Percentiles rank a stretch among this genome's conserved stretches.
Conservation (phyloP, 1,140 invertebrate species). For the Cotesia glomerata region DNA sequence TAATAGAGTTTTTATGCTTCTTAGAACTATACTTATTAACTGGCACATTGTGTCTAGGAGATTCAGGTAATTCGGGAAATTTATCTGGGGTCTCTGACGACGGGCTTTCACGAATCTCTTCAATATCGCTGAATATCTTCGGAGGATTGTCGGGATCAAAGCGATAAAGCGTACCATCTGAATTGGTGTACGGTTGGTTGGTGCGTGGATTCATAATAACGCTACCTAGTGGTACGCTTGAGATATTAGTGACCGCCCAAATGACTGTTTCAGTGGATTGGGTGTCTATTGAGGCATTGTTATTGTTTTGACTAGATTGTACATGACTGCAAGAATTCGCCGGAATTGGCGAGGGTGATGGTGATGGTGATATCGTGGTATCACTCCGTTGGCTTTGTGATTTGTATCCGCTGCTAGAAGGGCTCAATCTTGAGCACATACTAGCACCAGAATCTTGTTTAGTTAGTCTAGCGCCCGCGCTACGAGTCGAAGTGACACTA, state of each 20-base stretch:
- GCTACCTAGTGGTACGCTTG: slow-evolving; percentile 81
- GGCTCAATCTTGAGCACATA: slow-evolving; percentile 75
- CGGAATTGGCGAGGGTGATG: slow-evolving; percentile 71
- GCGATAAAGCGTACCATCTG: slow-evolving; percentile 70
- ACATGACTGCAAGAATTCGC: slow-evolving; percentile 55
- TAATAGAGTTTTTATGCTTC: slow-evolving; percentile 23
- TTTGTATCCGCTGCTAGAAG: slow-evolving; percentile 83
- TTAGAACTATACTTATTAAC: slow-evolving; percentile 5
- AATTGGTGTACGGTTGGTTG: slow-evolving; percentile 56
- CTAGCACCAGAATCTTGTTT: slow-evolving; percentile 79
- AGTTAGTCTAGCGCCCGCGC: slow-evolving; percentile 67
- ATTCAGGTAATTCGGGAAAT: slow-evolving; percentile 22
- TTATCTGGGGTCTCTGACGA: slow-evolving; percentile 30
- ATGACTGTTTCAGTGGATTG: slow-evolving; percentile 65
- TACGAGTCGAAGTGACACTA: slow-evolving; percentile 62
- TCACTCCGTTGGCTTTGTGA: slow-evolving; percentile 77
- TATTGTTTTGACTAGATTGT: slow-evolving; percentile 56
- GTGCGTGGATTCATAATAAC: slow-evolving; percentile 86
- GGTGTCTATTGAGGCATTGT: slow-evolving; percentile 43
- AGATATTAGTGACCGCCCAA: slow-evolving; percentile 85
- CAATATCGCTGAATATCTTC: slow-evolving; percentile 54
- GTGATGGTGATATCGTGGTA: slow-evolving; percentile 67
- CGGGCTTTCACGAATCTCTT: slow-evolving; percentile 51
- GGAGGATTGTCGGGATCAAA: slow-evolving; percentile 76
- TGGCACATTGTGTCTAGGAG: slow-evolving; percentile 4